phyloP scores from a whole-genome alignment of 2,888 invertebrate species.

The Phasia obesa region DNA sequence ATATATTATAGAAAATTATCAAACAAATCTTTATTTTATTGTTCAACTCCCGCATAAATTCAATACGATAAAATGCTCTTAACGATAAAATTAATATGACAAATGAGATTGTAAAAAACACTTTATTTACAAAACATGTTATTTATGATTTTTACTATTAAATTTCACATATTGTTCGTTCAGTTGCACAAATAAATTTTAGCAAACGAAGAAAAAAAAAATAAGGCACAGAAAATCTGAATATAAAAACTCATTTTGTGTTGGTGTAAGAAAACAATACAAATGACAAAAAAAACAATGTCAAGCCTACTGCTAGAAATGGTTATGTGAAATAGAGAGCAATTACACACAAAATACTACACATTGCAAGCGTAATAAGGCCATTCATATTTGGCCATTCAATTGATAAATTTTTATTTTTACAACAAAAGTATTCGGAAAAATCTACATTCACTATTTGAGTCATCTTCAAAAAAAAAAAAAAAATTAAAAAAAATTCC shows the following conservation, averaged over 20 bases:
- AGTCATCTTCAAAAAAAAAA: slow-evolving; percentile 33
- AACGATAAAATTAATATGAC: slow-evolving; percentile 55
- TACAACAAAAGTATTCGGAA: slow-evolving; percentile 20
- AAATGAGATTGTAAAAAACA: slow-evolving; percentile 32
- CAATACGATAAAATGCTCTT: slow-evolving; percentile 12
- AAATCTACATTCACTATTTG: slow-evolving; percentile 25
- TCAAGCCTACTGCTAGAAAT: slow-evolving; percentile 20
- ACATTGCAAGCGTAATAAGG: background rate
- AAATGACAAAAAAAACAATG: slow-evolving; percentile 3
- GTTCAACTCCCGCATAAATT: slow-evolving; percentile 44
- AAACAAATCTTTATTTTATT: background rate
- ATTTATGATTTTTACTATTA: slow-evolving; percentile 40
- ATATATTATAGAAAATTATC: background rate
- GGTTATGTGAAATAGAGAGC: background rate
- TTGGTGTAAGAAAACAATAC: slow-evolving; percentile 19
- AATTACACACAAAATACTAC: background rate
- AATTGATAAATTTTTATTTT: slow-evolving; percentile 52
- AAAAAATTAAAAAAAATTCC: slow-evolving; percentile 14
- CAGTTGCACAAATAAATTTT: slow-evolving; percentile 47
- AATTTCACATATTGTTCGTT: slow-evolving; percentile 4
- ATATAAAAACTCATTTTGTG: slow-evolving; percentile 52
- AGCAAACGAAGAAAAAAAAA: background rate
- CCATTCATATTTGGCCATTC: slow-evolving; percentile 27
- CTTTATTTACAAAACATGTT: slow-evolving; percentile 29
- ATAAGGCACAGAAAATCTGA: background rate